phyloP scores from a whole-genome alignment of 2,797 vertebrate species.

The Chrosomus eos region DNA sequence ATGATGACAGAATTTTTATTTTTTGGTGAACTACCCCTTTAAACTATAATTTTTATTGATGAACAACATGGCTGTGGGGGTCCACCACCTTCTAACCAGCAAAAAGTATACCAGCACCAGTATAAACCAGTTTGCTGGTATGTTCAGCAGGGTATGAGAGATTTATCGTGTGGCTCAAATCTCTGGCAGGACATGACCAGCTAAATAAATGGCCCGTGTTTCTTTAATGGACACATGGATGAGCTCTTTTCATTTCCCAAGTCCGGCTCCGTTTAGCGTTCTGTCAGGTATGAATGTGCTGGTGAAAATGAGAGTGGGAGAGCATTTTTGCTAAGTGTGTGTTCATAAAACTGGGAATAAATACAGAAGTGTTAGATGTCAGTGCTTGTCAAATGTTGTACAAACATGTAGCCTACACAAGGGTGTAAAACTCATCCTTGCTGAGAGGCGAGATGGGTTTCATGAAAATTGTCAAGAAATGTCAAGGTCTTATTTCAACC shows the following conservation, averaged over 20 bases:
- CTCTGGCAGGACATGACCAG: neutral
- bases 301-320: constrained; percentile 12
- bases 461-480: neutral
- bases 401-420: neutral
- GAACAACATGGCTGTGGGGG: neutral
- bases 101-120: neutral
- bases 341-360: neutral
- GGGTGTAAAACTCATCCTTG: neutral
- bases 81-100: neutral
- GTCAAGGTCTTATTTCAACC: neutral
- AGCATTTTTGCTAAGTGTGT: neutral
- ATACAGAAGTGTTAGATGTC: neutral
- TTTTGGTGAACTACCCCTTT: neutral
- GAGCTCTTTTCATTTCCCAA: constrained; percentile 29
- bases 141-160: neutral
- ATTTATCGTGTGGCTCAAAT: constrained; percentile 1
- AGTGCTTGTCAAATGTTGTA: neutral
- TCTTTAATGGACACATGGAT: constrained; percentile 40
- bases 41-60: neutral
- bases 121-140: neutral
- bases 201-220: constrained; percentile 10
- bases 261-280: constrained; percentile 27
- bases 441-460: neutral
- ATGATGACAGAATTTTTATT: neutral
- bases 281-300: constrained; percentile 13